phyloP scores from a whole-genome alignment of 2,888 invertebrate genomes.

The Tenthredo mesomela region DNA sequence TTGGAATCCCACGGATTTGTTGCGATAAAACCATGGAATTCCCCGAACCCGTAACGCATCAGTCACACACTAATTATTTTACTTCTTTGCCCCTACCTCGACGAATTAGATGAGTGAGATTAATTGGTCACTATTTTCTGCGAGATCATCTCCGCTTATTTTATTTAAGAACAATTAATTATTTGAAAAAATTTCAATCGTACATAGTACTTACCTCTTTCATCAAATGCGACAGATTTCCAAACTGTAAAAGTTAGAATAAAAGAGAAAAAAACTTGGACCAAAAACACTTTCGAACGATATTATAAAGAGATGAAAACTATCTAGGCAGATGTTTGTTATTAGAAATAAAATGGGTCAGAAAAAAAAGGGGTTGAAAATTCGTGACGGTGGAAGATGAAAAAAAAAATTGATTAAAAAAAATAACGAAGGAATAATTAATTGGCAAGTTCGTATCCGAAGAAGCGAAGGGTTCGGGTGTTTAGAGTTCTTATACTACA shows the following conservation, averaged over 20 bases:
- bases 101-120: slow-evolving; percentile 49
- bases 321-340: slow-evolving; percentile 5
- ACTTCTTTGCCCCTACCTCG: slow-evolving; percentile 52
- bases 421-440: slow-evolving; percentile 6
- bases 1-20: slow-evolving; percentile 58
- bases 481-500: not conserved
- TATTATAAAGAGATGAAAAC: not conserved
- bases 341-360: not conserved
- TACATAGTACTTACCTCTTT: not conserved
- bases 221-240: not conserved
- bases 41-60: slow-evolving; percentile 57
- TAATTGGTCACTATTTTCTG: slow-evolving; percentile 30
- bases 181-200: slow-evolving; percentile 3
- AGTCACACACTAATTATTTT: slow-evolving; percentile 66
- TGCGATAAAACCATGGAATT: slow-evolving; percentile 57
- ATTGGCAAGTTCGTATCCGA: not conserved
- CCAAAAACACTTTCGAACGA: not conserved
- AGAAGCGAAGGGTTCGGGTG: not conserved
- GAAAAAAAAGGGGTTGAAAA: not conserved
- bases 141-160: not conserved
- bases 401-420: not conserved
- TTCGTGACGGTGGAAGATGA: not conserved
- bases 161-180: not conserved
- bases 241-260: not conserved
- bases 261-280: not conserved